Evolutionary conservation across 2,113 vertebrate genomes (phyloP).

Genomic region (Sardina pilchardus): DNA sequence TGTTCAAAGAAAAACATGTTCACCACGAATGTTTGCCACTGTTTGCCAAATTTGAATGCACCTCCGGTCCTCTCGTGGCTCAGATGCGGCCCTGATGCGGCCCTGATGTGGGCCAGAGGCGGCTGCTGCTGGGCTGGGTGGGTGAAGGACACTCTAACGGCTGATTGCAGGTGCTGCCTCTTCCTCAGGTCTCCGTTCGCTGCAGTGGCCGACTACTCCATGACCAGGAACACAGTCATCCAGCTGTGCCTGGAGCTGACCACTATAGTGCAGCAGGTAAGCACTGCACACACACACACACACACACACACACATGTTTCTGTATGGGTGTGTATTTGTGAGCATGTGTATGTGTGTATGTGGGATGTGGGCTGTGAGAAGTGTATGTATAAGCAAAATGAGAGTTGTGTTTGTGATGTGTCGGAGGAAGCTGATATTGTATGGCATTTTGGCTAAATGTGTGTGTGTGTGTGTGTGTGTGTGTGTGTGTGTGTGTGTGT

Average conservation of each 20-base stretch:
- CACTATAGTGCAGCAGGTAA: slow-evolving; percentile 91
- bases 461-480: background rate
- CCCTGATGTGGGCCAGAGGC: no score
- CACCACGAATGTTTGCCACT: no score
- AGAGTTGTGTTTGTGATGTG: background rate
- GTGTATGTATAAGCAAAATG: background rate
- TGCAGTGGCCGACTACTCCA: slow-evolving; percentile 92
- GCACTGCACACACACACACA: background rate
- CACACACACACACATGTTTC: background rate
- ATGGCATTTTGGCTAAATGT: background rate
- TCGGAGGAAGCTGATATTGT: background rate
- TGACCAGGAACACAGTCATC: slow-evolving; percentile 95
- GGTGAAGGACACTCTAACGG: slow-evolving; percentile 59
- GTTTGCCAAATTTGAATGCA: no score
- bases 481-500: background rate
- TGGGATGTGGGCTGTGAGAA: background rate
- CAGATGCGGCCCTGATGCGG: no score
- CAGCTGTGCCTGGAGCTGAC: slow-evolving; percentile 95
- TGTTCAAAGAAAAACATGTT: no score
- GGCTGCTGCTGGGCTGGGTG: no score
- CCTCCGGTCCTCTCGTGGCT: no score
- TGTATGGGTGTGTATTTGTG: background rate
- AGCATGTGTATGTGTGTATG: slow-evolving; percentile 3
- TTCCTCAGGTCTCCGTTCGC: slow-evolving; percentile 91
- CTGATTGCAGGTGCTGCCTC: slow-evolving; percentile 78